A percentile compares a stretch with the other conserved stretches of the same genome.
Evolutionary conservation across 2,113 vertebrate species (phyloP).

Genomic region (Panthera leo): DNA sequence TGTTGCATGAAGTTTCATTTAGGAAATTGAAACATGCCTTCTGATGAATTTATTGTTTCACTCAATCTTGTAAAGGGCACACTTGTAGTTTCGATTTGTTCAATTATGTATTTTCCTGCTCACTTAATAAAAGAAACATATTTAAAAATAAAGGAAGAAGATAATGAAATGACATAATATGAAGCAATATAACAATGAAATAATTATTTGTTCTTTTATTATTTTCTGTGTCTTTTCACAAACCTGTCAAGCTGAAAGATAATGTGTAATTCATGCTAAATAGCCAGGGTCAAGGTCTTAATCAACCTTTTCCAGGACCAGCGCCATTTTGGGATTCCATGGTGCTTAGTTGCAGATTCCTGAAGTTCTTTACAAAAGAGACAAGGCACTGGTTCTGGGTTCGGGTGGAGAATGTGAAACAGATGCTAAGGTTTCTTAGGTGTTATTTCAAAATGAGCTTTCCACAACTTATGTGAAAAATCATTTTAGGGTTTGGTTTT

Average conservation of each 20-base stretch:
- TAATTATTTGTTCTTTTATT: background rate
- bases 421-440: background rate
- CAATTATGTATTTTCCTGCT: slow-evolving; percentile 67
- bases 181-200: slow-evolving; percentile 44
- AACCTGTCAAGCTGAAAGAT: background rate
- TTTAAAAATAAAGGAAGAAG: slow-evolving; percentile 64
- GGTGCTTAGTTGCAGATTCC: background rate
- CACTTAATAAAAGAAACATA: slow-evolving; percentile 73
- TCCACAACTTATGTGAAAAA: background rate
- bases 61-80: slow-evolving; percentile 64
- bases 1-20: slow-evolving; percentile 62
- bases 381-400: background rate
- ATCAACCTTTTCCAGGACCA: background rate
- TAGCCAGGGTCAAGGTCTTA: background rate
- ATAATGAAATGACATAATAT: slow-evolving; percentile 51
- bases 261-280: background rate
- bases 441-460: slow-evolving; percentile 17
- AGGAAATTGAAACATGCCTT: slow-evolving; percentile 59
- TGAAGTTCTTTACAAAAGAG: background rate
- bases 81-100: slow-evolving; percentile 63
- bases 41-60: slow-evolving; percentile 52
- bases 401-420: background rate
- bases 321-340: background rate
- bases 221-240: slow-evolving; percentile 44
- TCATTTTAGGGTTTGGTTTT: background rate